A percentile compares a stretch with the other conserved stretches of the same genome.
phyloP scores from a whole-genome alignment of 2,888 invertebrate species.

The Limnephilus lunatus region DNA sequence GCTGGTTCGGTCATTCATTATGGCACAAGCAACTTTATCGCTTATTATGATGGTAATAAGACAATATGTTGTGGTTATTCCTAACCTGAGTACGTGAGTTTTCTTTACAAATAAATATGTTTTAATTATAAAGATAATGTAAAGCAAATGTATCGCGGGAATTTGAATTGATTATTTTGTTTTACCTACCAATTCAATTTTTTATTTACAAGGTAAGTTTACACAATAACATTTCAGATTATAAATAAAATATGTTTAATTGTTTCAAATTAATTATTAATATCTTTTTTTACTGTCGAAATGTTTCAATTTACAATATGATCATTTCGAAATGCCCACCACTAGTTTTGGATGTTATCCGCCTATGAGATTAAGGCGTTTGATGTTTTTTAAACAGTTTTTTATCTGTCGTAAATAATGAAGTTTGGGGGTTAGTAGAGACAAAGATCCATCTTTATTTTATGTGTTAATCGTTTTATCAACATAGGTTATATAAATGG shows the following conservation, averaged over 20 bases:
- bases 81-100: too few species aligned
- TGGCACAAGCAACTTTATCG: too few species aligned
- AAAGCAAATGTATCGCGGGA: too few species aligned
- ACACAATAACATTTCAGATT: too few species aligned
- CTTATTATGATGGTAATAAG: too few species aligned
- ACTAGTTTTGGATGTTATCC: not conserved
- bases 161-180: too few species aligned
- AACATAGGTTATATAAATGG: not conserved
- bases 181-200: too few species aligned
- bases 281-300: not conserved
- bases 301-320: not conserved
- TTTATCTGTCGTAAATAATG: not conserved
- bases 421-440: not conserved
- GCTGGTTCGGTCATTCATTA: too few species aligned
- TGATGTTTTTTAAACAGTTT: not conserved
- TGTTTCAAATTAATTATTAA: not conserved
- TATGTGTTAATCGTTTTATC: not conserved
- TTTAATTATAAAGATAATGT: too few species aligned
- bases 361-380: not conserved
- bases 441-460: not conserved
- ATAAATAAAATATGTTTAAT: not conserved
- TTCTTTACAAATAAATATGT: too few species aligned
- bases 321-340: not conserved
- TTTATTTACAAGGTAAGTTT: too few species aligned
- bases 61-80: too few species aligned